Evolutionary conservation across 30 jellyfish, hydroid and myxozoan genomes (phyloP).

Genomic region (Pseudorhiza aurosa): DNA sequence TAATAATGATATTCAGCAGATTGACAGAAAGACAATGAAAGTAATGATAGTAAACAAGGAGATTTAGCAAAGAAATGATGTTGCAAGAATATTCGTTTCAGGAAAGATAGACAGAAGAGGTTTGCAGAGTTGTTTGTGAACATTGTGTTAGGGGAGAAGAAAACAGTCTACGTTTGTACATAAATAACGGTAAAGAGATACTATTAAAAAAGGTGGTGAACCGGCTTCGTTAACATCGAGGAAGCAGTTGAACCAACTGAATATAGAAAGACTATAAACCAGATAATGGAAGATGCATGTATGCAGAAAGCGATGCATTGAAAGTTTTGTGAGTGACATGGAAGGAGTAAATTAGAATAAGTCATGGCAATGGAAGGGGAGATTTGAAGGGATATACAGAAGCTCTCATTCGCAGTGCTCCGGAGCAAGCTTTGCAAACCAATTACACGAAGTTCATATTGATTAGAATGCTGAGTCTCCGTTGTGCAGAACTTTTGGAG

Average conservation of each 20-base stretch:
- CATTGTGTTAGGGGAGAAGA: conserved; percentile 1
- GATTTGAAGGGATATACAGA: conserved; percentile 21
- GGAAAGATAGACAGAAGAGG: conserved; percentile 26
- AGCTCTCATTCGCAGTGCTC: conserved; percentile 18
- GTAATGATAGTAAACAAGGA: neutral
- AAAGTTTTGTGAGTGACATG: neutral
- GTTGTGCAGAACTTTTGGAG: conserved; percentile 10
- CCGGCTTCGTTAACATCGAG: neutral
- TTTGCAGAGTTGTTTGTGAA: too few species aligned
- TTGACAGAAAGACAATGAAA: neutral
- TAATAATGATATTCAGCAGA: neutral
- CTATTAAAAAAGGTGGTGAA: neutral
- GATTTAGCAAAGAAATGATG: neutral
- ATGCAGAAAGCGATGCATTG: conserved; percentile 2
- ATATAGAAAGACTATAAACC: neutral
- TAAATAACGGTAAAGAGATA: neutral
- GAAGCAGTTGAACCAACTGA: conserved; percentile 7
- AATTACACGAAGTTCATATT: neutral
- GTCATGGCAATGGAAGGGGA: conserved; percentile 14
- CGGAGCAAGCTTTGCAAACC: conserved; percentile 17
- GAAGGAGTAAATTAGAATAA: conserved; percentile 2
- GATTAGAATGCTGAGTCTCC: conserved; percentile 4
- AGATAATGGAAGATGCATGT: neutral
- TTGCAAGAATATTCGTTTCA: conserved; percentile 4
- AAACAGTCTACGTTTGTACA: conserved; percentile 10